Evolutionary conservation across 53 echinoderm and acorn worm species (phyloP).

Genomic region (Crossaster papposus): DNA sequence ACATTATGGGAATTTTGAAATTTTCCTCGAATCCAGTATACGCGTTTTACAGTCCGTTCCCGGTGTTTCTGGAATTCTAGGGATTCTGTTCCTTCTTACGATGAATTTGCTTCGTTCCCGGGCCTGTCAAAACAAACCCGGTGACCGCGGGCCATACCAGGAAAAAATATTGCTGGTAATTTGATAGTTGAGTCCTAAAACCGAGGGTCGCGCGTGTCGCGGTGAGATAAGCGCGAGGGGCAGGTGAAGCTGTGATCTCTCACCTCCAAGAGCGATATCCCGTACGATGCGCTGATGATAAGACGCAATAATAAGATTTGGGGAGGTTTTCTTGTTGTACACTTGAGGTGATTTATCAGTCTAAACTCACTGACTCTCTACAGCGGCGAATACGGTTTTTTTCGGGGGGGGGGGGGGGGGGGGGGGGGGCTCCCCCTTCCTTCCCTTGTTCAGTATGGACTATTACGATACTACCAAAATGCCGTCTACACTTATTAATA

Average conservation of each 20-base stretch:
- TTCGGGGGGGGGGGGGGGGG: too few species aligned
- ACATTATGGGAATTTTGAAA: too few species aligned
- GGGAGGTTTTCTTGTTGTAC: not conserved
- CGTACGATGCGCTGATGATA: not conserved
- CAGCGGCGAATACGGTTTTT: too few species aligned
- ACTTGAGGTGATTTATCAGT: not conserved
- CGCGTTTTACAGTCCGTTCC: too few species aligned
- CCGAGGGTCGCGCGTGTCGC: slow-evolving; percentile 48
- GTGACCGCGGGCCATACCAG: not conserved
- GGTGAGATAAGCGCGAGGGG: slow-evolving; percentile 22
- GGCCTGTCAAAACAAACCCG: slow-evolving; percentile 1
- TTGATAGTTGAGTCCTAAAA: not conserved
- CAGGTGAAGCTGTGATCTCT: not conserved
- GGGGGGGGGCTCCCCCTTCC: too few species aligned
- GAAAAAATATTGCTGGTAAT: not conserved
- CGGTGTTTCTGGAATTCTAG: too few species aligned
- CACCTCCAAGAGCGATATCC: not conserved
- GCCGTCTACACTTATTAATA: too few species aligned
- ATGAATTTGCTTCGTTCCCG: not conserved
- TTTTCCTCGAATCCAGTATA: too few species aligned
- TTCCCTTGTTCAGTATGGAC: too few species aligned
- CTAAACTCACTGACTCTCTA: too few species aligned
- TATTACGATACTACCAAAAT: too few species aligned
- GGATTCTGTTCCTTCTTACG: not conserved
- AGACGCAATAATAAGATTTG: not conserved